Evolutionary conservation across 1,140 invertebrate species (phyloP), one percentile per base, ranked within the genome.

Genomic region (Zaprionus gabonicus): DNA sequence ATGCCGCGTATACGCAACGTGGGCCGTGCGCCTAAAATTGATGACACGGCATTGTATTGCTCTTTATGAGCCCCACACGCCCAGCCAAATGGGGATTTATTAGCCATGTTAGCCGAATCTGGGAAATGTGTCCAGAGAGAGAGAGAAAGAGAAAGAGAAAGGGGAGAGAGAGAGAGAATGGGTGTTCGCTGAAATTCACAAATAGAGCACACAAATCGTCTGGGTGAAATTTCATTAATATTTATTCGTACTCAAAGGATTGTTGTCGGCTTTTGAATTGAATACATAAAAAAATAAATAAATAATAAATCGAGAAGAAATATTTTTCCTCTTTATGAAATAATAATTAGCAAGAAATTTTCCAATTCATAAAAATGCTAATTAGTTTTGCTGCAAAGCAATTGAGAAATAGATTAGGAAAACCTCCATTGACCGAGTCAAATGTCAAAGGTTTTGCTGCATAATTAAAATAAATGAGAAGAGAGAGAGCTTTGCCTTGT

Each of bases 401-500:
- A 51, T 51, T 51, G 12, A 10, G 4, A 51, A 51, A 51, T 25
- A 25, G 46, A 12, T 25, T 51, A 25, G 2, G 23, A 23, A 51
- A 4, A 3, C 1, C 20, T 12, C 10, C 4, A 4, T 10, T 10
- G 44, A 49, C 20, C 7, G 3, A 20, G 17, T 41, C 15, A 12
- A 49, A 23, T 59, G 59, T 41, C 65, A 69, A 56, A 58, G 28
- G 0, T 12, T 2, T 10, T 6, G 4, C 20, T 34, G 13, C 62
- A 64, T 84, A 79, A 85, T 86, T 78, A 60, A 82, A 75, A 57
- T 56, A 28, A 86, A 82, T 78, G 38, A 76, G 60, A 41, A 15
- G 13, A 6, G 13, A 6, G 13, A 2, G 5, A 15, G 15, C 44
- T 56, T 41, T 15, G 81, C 71, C 78, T 81, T 67, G 51, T 36